A percentile compares a stretch with the other conserved stretches of the same genome.
These are phyloP conservation scores for Sphaeridia pumilis DNA, from an alignment of 2,888 invertebrate genomes.

Conservation along the genomic window DNA sequence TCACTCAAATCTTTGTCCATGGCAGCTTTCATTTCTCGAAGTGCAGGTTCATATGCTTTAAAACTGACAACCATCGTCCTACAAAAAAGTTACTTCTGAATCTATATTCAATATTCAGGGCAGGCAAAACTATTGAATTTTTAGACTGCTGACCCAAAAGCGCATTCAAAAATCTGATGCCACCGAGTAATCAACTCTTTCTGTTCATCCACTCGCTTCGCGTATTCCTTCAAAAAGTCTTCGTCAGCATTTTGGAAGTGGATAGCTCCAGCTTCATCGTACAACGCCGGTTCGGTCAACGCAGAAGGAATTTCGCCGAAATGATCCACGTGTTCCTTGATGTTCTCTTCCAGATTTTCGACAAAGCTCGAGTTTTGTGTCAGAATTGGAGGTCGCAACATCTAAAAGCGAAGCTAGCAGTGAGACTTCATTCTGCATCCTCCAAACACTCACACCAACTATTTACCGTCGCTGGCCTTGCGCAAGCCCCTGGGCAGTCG, in stretches of 20 bases:
- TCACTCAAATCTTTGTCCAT: too few species aligned
- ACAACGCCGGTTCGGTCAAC: conserved; percentile 7
- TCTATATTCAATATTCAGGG: not conserved
- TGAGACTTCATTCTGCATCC: too few species aligned
- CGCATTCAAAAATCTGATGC: conserved; percentile 11
- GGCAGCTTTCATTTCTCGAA: conserved; percentile 11
- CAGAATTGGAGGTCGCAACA: conserved; percentile 19
- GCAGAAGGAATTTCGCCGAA: conserved; percentile 7
- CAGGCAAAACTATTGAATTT: not conserved
- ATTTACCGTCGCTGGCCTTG: too few species aligned
- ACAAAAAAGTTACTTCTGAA: not conserved
- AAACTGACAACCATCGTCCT: conserved; percentile 16
- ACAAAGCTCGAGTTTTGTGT: conserved; percentile 14
- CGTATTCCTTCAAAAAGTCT: not conserved
- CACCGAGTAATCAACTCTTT: conserved; percentile 8
- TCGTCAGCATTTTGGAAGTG: not conserved
- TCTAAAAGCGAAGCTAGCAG: too few species aligned
- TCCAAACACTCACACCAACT: too few species aligned
- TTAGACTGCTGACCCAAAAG: conserved; percentile 4
- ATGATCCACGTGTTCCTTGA: conserved; percentile 11
- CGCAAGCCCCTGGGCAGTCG: too few species aligned
- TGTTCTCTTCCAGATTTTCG: conserved; percentile 7
- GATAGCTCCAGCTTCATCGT: conserved; percentile 8
- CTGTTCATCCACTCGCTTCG: not conserved
- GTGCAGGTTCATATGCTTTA: conserved; percentile 12